phyloP scores from a whole-genome alignment of 2,113 vertebrate species.

The Sterna hirundo region DNA sequence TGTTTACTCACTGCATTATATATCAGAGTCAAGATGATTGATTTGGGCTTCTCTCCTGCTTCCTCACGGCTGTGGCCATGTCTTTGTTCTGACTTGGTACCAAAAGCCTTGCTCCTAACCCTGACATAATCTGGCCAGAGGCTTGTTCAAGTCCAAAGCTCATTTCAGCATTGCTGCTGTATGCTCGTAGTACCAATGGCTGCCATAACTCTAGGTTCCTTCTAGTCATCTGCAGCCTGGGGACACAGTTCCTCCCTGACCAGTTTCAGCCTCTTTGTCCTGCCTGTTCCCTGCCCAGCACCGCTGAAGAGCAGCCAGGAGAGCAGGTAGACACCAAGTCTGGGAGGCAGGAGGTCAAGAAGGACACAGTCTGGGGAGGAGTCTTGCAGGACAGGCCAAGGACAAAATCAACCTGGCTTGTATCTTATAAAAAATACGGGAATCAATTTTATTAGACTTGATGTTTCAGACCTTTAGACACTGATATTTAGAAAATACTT shows the following conservation, averaged over 20 bases:
- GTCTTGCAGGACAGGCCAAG: not conserved
- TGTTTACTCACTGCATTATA: not conserved
- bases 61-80: not conserved
- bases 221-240: not conserved
- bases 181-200: not conserved
- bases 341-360: not conserved
- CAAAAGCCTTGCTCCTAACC: not conserved
- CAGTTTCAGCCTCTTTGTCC: not conserved
- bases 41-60: not conserved
- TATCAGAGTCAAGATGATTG: not conserved
- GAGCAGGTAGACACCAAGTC: not conserved
- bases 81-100: not conserved
- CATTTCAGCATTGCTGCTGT: not conserved
- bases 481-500: not conserved
- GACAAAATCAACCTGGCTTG: not conserved
- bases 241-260: not conserved
- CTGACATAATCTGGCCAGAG: not conserved
- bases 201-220: not conserved
- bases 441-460: not conserved
- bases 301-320: not conserved
- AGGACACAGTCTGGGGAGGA: not conserved
- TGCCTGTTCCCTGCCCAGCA: not conserved
- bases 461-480: not conserved
- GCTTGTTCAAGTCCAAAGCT: not conserved
- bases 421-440: not conserved